These are phyloP conservation scores for Pygoscelis adeliae DNA, from an alignment of 2,113 vertebrate species.

Conservation along the genomic window DNA sequence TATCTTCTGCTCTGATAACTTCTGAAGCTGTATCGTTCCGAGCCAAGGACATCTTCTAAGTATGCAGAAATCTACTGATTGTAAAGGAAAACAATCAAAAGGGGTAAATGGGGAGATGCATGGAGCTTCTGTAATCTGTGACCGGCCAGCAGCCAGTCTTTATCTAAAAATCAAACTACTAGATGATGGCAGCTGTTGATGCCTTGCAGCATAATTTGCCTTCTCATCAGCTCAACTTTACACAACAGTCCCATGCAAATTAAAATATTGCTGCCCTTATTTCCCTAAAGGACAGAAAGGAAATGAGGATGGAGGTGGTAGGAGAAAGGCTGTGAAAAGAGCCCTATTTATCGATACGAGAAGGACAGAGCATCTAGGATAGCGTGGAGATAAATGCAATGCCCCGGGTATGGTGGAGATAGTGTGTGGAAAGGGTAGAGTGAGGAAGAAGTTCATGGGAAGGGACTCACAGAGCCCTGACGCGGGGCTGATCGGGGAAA, in stretches of 20 bases:
- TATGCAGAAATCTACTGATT: not conserved
- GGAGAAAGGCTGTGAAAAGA: not conserved
- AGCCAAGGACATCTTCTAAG: not conserved
- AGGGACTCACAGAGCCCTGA: not conserved
- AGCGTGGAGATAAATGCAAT: not conserved
- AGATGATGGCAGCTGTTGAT: not conserved
- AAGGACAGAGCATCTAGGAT: not conserved
- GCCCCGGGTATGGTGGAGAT: rapidly evolving
- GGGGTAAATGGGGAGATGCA: not conserved
- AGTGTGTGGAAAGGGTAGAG: not conserved
- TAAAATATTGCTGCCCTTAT: not conserved
- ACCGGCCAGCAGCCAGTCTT: not conserved
- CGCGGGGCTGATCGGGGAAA: not conserved
- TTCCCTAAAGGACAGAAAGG: not conserved
- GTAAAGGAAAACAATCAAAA: not conserved
- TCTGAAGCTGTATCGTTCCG: not conserved
- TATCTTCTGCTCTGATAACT: not conserved
- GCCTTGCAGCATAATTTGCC: not conserved
- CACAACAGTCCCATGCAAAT: not conserved
- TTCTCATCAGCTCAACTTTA: slow-evolving; percentile 6
- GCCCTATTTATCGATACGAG: not conserved
- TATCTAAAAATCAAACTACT: not conserved
- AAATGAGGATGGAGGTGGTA: not conserved
- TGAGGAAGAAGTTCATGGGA: not conserved
- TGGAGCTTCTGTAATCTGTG: not conserved